Evolutionary conservation across 2,113 vertebrate species (phyloP).

Genomic region (Brevimyrus niger): DNA sequence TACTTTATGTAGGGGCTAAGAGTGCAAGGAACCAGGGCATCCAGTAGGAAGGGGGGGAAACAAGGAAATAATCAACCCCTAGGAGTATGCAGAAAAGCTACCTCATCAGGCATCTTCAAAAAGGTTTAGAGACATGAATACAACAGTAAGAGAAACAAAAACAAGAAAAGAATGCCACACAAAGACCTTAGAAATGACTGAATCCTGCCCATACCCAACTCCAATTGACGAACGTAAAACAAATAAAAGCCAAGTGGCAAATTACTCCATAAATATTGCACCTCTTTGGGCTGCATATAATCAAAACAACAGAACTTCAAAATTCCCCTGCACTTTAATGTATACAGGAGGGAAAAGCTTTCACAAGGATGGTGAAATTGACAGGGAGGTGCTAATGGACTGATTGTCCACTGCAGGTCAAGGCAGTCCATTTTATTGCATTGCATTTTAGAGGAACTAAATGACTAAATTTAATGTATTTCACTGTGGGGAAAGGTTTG

Average conservation of each 20-base stretch:
- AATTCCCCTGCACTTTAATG: slow-evolving; percentile 46
- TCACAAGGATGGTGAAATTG: slow-evolving; percentile 37
- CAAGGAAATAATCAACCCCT: slow-evolving; percentile 18
- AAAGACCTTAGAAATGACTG: slow-evolving; percentile 38
- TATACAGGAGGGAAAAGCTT: slow-evolving; percentile 47
- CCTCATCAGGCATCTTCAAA: slow-evolving; percentile 29
- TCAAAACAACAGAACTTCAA: slow-evolving; percentile 37
- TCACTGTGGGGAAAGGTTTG: slow-evolving; percentile 13
- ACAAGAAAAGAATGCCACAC: slow-evolving; percentile 6
- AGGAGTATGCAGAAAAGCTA: slow-evolving; percentile 31
- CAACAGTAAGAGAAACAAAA: slow-evolving; percentile 19
- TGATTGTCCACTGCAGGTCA: slow-evolving; percentile 27
- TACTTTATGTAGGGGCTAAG: slow-evolving; percentile 31
- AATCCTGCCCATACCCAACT: slow-evolving; percentile 27
- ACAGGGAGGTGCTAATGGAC: slow-evolving; percentile 38
- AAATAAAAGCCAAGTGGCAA: slow-evolving; percentile 36
- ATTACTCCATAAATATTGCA: slow-evolving; percentile 60
- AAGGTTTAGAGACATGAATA: slow-evolving; percentile 46
- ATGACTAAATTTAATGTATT: slow-evolving; percentile 6
- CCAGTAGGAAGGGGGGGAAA: slow-evolving; percentile 5
- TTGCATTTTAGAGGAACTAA: slow-evolving; percentile 20
- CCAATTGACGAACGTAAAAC: slow-evolving; percentile 40
- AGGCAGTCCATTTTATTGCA: slow-evolving; percentile 35
- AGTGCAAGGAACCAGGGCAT: slow-evolving; percentile 41
- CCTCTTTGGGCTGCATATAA: slow-evolving; percentile 56